Base-by-base conservation (phyloP, 2,888 invertebrate genomes). In the Aporophyla lueneburgensis region DNA sequence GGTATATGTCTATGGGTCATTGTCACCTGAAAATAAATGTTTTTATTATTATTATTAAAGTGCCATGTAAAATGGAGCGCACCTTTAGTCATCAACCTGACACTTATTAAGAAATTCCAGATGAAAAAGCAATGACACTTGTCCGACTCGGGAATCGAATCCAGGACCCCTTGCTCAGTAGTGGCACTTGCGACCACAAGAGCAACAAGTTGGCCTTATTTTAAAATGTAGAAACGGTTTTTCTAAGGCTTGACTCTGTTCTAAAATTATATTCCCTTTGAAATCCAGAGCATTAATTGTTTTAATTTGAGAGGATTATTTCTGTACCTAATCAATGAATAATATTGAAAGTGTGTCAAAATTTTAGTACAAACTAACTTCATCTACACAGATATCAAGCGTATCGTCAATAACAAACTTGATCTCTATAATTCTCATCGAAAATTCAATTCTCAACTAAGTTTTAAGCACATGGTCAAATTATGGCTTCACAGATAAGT, bases 401-500 rank as follows among this genome's bases (percentile, higher is more conserved):
- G 10, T 21, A 5, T 33, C 10, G 19, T 33, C 33, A 33, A 59
- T 19, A 33, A 33, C 10, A 33, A 59, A 10, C 33, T 59, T 19
- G 6, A 7, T 7, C 9, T 9, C 59, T 21, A 10, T 33, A 59
- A 59, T 59, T 33, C 59, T 21, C 59, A 4, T 59, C 19, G 10
- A 59, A 27, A 33, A 24, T 65, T 4, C 24, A 46, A 10, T 46
- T 71, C 16, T 24, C 21, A 33, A 7, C 5, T 6, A 24, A 61
- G 6, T 46, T 72, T 46, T n/a, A 40, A 53, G 53, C 7, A 59
- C 10, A n/a, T n/a, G 9, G 16, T 27, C 51, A 59, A 53, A 43
- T 14, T 53, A 61, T 27, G 10, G 61, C 12, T 54, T 21, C 9
- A 74, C 40, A 43, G 74, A 54, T 74, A 77, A 62, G 56, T 62